Conservation (phyloP, 2,113 vertebrate species). For the Casuarius casuarius region DNA sequence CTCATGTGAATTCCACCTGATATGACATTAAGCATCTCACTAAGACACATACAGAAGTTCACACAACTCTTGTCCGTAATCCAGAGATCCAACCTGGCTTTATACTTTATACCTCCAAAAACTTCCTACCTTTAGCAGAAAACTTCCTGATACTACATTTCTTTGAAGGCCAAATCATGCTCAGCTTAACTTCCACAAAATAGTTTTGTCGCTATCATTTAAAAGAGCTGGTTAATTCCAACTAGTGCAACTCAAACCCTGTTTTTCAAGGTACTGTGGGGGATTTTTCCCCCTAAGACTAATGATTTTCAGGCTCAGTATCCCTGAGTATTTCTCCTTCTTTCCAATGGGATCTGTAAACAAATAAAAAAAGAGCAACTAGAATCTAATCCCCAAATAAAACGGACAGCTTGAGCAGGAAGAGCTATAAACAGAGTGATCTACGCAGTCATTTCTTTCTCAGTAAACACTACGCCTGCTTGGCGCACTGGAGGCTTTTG, state of each 20-base stretch:
- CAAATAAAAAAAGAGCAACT: conserved; percentile 27
- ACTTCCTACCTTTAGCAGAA: not conserved
- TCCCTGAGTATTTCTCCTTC: not conserved
- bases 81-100: not conserved
- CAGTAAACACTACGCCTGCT: conserved; percentile 23
- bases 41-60: not conserved
- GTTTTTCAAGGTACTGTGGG: not conserved
- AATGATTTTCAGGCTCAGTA: conserved; percentile 19
- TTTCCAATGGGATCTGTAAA: conserved; percentile 6
- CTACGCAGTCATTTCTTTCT: conserved; percentile 2
- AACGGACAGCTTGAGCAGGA: conserved; percentile 17
- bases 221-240: not conserved
- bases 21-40: not conserved
- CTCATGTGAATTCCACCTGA: not conserved
- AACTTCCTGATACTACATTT: not conserved
- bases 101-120: not conserved
- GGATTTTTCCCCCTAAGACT: not conserved
- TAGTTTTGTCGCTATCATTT: not conserved
- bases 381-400: not conserved
- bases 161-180: not conserved
- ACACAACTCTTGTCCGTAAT: not conserved
- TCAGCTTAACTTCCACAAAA: not conserved
- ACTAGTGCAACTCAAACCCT: not conserved
- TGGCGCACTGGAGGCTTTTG: conserved; percentile 49
- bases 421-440: conserved; percentile 28